A percentile compares a stretch with the other conserved stretches of the same genome.
Conservation (phyloP, 1,140 invertebrate species). For the Drosophila sechellia region DNA sequence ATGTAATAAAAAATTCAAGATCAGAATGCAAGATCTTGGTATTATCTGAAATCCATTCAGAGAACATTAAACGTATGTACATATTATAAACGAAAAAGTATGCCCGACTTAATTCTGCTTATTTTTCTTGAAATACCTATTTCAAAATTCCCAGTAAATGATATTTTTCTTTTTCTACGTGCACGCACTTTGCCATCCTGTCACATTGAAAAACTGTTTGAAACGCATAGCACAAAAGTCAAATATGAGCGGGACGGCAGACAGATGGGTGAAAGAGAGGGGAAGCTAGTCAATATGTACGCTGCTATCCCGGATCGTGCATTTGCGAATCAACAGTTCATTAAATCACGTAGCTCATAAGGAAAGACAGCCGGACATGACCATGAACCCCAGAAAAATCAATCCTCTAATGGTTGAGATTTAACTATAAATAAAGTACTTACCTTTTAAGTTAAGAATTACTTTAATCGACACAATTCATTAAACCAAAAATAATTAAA, state of each 20-base stretch:
- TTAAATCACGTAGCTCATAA: slow-evolving; percentile 54
- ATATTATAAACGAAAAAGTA: no score
- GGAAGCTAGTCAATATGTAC: slow-evolving; percentile 61
- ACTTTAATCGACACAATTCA: no score
- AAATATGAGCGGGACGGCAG: slow-evolving; percentile 57
- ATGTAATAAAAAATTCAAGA: no score
- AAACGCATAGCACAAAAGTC: slow-evolving; percentile 70
- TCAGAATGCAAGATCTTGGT: no score
- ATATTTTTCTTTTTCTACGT: background rate
- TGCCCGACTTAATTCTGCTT: no score
- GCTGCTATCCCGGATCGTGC: slow-evolving; percentile 29
- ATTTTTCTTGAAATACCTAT: background rate
- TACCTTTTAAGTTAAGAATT: no score
- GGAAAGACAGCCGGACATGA: slow-evolving; percentile 10
- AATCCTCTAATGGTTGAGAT: background rate
- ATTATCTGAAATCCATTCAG: no score
- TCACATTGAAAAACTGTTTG: slow-evolving; percentile 59
- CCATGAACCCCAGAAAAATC: background rate
- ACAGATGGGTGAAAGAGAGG: background rate
- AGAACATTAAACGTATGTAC: no score
- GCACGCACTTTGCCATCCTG: background rate
- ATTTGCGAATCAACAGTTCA: slow-evolving; percentile 74
- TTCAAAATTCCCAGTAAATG: background rate
- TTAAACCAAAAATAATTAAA: no score
- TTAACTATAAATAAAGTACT: background rate